Evolutionary conservation across 2,888 invertebrate species (phyloP), one percentile per base, ranked within the genome.

Genomic region (Apodemia mormo): DNA sequence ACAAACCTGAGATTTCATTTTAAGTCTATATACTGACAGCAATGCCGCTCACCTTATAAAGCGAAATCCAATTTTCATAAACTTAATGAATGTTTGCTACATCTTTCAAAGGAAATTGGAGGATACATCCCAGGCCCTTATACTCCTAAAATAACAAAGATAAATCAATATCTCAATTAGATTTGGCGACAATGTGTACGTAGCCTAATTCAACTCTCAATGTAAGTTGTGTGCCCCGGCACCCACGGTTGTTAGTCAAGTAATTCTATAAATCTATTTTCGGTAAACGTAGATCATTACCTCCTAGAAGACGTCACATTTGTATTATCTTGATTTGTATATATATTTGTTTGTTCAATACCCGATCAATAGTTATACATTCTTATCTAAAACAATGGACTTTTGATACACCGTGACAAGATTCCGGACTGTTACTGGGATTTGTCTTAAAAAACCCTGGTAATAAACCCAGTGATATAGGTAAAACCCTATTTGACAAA

Each of bases 121-220:
- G 49, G 49, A 12, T 14, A 49, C 49, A 49, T 49, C 12, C 49
- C 10, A 14, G 49, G 4, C 49, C 49, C 12, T 10, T 49, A 49
- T 65, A 67, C 58, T 37, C 67, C 71, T 71, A 67, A 73, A 70
- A 66, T 71, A 70, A 73, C 68, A 71, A 58, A 65, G 29, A 43
- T 70, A 33, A 67, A 72, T 72, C 73, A 69, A 72, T 73, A 71
- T 69, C 68, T 49, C 72, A 72, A 73, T 72, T 72, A 72, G 65
- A 58, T 58, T 58, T 58, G 58, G 58, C 52, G 68, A 69, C 70
- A 67, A 54, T 70, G 68, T 56, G 67, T 56, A 69, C 68, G 64
- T 54, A 61, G 68, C 45, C 65, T 69, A 67, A 69, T 70, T 71
- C 69, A 70, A 73, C 68, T 64, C 65, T 68, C 67, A 65, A 67